These are phyloP conservation scores for Trachemys scripta DNA, from an alignment of 2,113 vertebrate genomes.

Conservation along the genomic window DNA sequence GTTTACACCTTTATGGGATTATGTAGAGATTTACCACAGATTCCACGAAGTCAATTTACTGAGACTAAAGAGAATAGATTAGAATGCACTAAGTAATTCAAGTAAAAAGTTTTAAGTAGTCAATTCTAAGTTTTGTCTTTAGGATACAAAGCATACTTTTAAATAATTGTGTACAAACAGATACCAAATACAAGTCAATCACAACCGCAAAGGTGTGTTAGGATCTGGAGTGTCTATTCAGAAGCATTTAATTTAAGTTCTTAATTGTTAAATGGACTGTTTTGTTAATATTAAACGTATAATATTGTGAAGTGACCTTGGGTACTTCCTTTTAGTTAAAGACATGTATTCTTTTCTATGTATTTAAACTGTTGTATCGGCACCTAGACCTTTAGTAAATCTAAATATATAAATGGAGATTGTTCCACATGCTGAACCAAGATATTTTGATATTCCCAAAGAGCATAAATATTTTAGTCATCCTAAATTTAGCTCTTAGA, in stretches of 20 bases:
- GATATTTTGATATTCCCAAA: not conserved
- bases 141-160: not conserved
- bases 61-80: not conserved
- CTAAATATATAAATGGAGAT: not conserved
- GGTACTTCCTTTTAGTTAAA: not conserved
- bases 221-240: not conserved
- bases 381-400: not conserved
- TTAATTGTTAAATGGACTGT: not conserved
- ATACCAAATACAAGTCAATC: not conserved
- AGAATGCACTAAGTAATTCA: not conserved
- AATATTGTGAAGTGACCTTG: fast-evolving
- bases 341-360: not conserved
- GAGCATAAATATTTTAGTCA: not conserved
- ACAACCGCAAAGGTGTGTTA: not conserved
- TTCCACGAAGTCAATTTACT: not conserved
- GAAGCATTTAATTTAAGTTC: not conserved
- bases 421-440: not conserved
- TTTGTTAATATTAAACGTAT: not conserved
- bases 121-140: not conserved
- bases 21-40: not conserved
- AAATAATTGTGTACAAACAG: not conserved
- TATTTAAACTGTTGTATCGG: not conserved
- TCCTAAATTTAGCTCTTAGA: not conserved
- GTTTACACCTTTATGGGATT: too few species aligned
- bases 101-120: not conserved